These are phyloP conservation scores for Hirtodrosophila confusa DNA, from an alignment of 2,888 invertebrate genomes.

Conservation along the genomic window DNA sequence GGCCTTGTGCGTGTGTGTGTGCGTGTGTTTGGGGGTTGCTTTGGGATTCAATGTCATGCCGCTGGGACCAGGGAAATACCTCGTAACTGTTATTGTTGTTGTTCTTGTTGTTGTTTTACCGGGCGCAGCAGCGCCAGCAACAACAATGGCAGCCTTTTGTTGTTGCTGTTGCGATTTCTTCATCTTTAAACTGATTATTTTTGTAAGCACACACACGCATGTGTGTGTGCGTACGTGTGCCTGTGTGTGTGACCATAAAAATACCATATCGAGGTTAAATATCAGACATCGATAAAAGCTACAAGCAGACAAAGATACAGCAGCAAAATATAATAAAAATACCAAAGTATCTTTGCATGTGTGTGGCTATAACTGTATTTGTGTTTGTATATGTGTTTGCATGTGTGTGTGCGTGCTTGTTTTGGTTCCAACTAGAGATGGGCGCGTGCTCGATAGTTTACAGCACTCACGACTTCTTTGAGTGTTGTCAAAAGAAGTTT, in stretches of 20 bases:
- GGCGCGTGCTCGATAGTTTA: too few species aligned
- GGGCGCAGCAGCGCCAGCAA: slow-evolving; percentile 28
- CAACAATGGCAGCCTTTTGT: slow-evolving; percentile 36
- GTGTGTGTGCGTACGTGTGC: slow-evolving; percentile 24
- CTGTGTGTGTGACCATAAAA: slow-evolving; percentile 53
- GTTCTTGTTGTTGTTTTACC: slow-evolving; percentile 33
- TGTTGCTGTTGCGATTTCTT: slow-evolving; percentile 68
- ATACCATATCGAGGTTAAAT: slow-evolving; percentile 75
- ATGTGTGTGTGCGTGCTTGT: slow-evolving; percentile 21
- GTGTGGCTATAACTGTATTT: slow-evolving; percentile 6
- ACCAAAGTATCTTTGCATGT: slow-evolving; percentile 56
- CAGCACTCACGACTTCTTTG: too few species aligned
- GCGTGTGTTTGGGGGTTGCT: slow-evolving; percentile 79
- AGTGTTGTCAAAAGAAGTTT: too few species aligned
- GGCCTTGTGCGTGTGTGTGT: slow-evolving; percentile 17
- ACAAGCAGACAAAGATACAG: slow-evolving; percentile 58
- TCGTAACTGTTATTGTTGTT: slow-evolving; percentile 58
- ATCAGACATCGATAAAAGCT: slow-evolving; percentile 78
- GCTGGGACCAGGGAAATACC: slow-evolving; percentile 84
- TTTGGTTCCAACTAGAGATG: slow-evolving; percentile 7
- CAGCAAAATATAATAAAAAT: slow-evolving; percentile 27
- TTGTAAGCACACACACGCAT: slow-evolving; percentile 42
- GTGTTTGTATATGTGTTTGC: slow-evolving; percentile 14
- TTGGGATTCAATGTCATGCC: slow-evolving; percentile 84
- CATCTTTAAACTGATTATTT: slow-evolving; percentile 79